Evolutionary conservation across 2,797 vertebrate species (phyloP).

Genomic region (Antrozous pallidus): DNA sequence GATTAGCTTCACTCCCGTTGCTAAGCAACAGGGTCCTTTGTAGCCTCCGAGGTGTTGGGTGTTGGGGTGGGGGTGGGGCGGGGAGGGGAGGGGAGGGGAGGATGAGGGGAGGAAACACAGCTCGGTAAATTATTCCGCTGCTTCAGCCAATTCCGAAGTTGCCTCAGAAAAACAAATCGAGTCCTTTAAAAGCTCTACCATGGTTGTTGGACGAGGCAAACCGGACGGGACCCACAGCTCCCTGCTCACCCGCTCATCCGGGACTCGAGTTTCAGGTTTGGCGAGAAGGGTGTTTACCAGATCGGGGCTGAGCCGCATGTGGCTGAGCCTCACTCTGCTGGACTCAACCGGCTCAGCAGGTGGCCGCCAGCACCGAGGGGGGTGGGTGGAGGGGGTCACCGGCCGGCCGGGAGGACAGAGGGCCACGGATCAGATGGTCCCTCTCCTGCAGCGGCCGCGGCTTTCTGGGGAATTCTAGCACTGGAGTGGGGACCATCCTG

Average conservation of each 20-base stretch:
- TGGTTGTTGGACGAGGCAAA: slow-evolving; percentile 56
- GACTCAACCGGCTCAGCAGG: not conserved
- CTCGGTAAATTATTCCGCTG: slow-evolving; percentile 61
- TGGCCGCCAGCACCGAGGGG: not conserved
- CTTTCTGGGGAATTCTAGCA: slow-evolving; percentile 8
- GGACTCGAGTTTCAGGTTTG: slow-evolving; percentile 64
- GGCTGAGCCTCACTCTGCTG: slow-evolving; percentile 31
- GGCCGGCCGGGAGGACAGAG: slow-evolving; percentile 16
- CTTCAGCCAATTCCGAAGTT: slow-evolving; percentile 65
- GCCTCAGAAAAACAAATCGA: not conserved
- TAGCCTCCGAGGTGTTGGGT: slow-evolving; percentile 70
- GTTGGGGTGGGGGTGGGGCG: slow-evolving; percentile 50
- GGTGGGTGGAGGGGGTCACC: not conserved
- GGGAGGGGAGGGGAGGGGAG: not conserved
- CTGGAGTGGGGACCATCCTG: not conserved
- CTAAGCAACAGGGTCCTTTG: slow-evolving; percentile 83
- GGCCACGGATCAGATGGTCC: not conserved
- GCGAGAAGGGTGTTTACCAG: slow-evolving; percentile 64
- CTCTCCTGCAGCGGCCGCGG: slow-evolving; percentile 27
- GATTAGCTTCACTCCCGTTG: slow-evolving; percentile 84
- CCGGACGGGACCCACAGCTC: slow-evolving; percentile 34
- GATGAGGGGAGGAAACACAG: slow-evolving; percentile 40
- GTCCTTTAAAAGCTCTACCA: slow-evolving; percentile 56
- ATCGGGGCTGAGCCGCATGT: slow-evolving; percentile 10
- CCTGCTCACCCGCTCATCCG: slow-evolving; percentile 47